Conservation (phyloP, 2,113 vertebrate species). For the human region GRCh38 chr9:23595501-23596000, state of each 20-base stretch:
- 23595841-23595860: slow-evolving; percentile 24
- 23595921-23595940: not conserved
- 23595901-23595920: slow-evolving; percentile 21
- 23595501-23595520: not conserved
- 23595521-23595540: not conserved
- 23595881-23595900: slow-evolving; percentile 29
- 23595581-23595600: not conserved
- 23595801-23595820: not conserved
- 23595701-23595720: not conserved
- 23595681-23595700: not conserved
- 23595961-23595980: slow-evolving; percentile 19
- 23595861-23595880: not conserved
- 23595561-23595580: not conserved
- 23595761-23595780: not conserved
- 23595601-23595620: not conserved
- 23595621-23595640: not conserved
- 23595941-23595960: not conserved
- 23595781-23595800: not conserved
- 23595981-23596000: not conserved
- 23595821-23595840: not conserved
- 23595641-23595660: not conserved
- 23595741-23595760: slow-evolving; percentile 7
- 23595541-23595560: not conserved
- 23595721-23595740: not conserved
- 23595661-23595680: not conserved